Conservation (phyloP, 2,113 vertebrate species). For the Psilopsiagon aymara region DNA sequence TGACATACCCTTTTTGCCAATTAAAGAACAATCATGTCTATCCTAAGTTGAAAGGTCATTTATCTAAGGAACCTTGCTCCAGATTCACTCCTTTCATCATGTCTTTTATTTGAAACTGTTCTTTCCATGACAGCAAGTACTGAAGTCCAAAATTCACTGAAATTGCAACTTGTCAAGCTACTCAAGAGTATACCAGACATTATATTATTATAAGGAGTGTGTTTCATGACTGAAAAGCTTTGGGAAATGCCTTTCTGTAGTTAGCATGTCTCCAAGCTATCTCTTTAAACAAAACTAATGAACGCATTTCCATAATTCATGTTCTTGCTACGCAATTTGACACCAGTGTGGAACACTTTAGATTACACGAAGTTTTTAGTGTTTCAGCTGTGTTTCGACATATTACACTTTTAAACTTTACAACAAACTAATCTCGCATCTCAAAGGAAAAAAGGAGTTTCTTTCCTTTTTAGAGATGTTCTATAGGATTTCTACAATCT, state of each 20-base stretch:
- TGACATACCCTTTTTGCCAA: background rate
- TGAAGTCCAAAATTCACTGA: conserved; percentile 18
- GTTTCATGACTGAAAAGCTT: background rate
- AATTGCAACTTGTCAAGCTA: conserved; percentile 10
- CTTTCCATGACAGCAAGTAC: background rate
- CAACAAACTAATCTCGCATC: background rate
- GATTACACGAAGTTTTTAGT: background rate
- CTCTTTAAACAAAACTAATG: background rate
- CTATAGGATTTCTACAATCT: background rate
- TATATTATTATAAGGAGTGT: background rate
- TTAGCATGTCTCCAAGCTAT: background rate
- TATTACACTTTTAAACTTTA: background rate
- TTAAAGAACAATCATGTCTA: conserved; percentile 3
- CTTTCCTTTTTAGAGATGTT: background rate
- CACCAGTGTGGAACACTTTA: background rate
- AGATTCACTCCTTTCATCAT: background rate
- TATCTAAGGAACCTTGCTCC: background rate
- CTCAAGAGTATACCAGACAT: background rate
- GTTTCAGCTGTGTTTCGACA: background rate
- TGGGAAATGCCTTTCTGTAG: background rate
- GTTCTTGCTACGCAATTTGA: background rate
- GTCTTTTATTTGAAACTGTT: conserved; percentile 11
- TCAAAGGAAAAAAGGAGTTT: background rate
- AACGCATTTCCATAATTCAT: background rate
- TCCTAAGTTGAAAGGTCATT: conserved; percentile 30